Evolutionary conservation across 2,113 vertebrate species (phyloP).

Genomic region (Oncorhynchus nerka): DNA sequence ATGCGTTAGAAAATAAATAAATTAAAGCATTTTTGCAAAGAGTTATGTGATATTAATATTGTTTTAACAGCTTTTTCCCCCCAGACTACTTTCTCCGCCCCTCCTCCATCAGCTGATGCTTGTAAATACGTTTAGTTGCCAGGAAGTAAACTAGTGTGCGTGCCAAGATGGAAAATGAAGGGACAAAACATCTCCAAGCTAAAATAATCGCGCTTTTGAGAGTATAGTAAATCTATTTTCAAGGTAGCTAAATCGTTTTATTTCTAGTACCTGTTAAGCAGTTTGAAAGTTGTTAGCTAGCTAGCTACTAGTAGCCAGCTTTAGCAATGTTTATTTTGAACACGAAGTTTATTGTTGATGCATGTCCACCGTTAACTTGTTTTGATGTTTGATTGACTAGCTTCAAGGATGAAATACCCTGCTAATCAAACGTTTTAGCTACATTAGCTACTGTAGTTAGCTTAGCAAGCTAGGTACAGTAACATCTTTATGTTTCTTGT

Average conservation of each 20-base stretch:
- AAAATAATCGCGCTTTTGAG: conserved; percentile 19
- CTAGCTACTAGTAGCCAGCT: background rate
- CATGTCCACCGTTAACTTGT: background rate
- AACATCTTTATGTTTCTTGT: background rate
- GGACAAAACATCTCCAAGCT: conserved; percentile 9
- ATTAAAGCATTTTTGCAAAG: too few species aligned
- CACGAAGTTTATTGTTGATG: background rate
- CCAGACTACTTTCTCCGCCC: conserved; percentile 6
- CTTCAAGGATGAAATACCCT: background rate
- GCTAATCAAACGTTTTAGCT: background rate
- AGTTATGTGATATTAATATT: too few species aligned
- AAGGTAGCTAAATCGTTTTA: background rate
- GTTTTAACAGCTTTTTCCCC: background rate
- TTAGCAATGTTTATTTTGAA: background rate
- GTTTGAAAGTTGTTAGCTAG: conserved; percentile 13
- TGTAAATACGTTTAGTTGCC: conserved; percentile 45
- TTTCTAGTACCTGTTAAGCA: conserved; percentile 30
- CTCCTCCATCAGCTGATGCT: conserved; percentile 70
- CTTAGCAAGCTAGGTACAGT: background rate
- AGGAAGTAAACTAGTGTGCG: conserved; percentile 63
- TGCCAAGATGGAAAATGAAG: conserved; percentile 50
- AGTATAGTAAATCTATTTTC: conserved; percentile 41
- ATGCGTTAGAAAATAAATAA: too few species aligned
- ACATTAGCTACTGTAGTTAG: background rate
- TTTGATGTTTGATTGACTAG: background rate